Evolutionary conservation across 2,797 vertebrate genomes (phyloP).

Genomic region (Eleutherodactylus coqui): DNA sequence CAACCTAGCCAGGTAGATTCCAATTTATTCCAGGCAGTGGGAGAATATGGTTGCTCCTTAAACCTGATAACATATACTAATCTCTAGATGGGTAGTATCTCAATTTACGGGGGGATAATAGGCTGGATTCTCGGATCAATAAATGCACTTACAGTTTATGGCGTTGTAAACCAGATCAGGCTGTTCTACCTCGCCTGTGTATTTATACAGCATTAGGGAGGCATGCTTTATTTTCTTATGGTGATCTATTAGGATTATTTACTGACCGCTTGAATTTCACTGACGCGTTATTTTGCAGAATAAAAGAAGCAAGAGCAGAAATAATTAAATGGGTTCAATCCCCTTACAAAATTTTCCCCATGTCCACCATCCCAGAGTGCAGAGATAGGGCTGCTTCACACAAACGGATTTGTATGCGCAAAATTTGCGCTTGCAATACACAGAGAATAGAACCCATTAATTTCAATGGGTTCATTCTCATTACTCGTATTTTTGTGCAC

Average conservation of each 20-base stretch:
- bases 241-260: neutral
- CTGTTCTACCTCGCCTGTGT: neutral
- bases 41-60: constrained; percentile 74
- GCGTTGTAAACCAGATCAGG: constrained; percentile 49
- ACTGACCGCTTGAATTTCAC: neutral
- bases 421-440: no score
- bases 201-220: neutral
- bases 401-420: no score
- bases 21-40: constrained; percentile 76
- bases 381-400: no score
- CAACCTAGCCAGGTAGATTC: constrained; percentile 89
- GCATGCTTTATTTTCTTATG: neutral
- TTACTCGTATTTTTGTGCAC: no score
- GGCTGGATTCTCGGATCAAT: constrained; percentile 68
- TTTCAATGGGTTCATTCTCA: no score
- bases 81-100: constrained; percentile 74
- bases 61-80: constrained; percentile 74
- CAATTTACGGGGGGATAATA: constrained; percentile 73
- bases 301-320: neutral
- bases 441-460: no score
- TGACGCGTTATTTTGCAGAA: neutral
- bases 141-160: constrained; percentile 69
- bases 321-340: neutral
- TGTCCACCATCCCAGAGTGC: no score
- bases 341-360: no score